A percentile compares a stretch with the other conserved stretches of the same genome.
These are phyloP conservation scores for Pelobates fuscus DNA, from an alignment of 2,113 vertebrate genomes.

Conservation along the genomic window DNA sequence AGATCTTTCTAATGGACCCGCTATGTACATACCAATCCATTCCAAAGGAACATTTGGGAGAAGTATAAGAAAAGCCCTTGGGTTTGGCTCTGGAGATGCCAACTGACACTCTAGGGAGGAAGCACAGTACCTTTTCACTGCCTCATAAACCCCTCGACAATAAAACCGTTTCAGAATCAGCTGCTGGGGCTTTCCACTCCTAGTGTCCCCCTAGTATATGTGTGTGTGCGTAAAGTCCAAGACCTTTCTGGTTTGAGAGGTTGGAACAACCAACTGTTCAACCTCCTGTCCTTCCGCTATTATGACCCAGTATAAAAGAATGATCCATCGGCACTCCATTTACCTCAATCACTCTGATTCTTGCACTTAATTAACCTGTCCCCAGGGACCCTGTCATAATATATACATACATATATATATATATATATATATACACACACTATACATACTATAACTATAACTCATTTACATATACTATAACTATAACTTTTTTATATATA, in stretches of 20 bases:
- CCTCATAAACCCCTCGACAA: background rate
- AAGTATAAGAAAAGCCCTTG: too few relatives aligned
- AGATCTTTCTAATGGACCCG: background rate
- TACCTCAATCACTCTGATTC: background rate
- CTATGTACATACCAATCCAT: background rate
- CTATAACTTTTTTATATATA: too few relatives aligned
- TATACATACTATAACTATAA: background rate
- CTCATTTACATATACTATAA: too few relatives aligned
- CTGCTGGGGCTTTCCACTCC: background rate
- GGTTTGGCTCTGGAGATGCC: background rate
- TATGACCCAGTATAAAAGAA: background rate
- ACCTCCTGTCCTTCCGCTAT: background rate
- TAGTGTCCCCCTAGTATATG: background rate
- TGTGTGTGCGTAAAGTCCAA: background rate
- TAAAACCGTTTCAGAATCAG: background rate
- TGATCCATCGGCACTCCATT: background rate
- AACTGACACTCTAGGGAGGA: background rate
- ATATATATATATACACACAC: too few relatives aligned
- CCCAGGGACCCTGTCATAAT: too few relatives aligned
- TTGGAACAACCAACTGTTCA: background rate
- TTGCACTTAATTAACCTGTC: too few relatives aligned
- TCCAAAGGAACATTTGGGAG: too few relatives aligned
- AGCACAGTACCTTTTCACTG: background rate
- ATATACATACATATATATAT: too few relatives aligned
- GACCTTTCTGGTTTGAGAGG: background rate